A percentile compares a stretch with the other conserved stretches of the same genome.
These are phyloP conservation scores for Emys orbicularis DNA, from an alignment of 2,797 vertebrate species.

Conservation along the genomic window DNA sequence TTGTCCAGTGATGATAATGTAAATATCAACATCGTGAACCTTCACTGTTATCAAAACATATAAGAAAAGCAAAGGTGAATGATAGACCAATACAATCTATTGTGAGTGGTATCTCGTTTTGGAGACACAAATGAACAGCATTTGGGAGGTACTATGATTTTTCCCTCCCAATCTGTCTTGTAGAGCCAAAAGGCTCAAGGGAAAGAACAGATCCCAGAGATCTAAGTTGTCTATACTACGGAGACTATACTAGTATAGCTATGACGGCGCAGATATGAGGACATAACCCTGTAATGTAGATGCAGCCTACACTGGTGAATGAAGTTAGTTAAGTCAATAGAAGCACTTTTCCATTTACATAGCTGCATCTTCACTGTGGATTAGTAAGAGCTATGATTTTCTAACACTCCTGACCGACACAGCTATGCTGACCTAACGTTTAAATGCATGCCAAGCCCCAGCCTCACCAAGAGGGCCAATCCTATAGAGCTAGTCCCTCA, in stretches of 20 bases:
- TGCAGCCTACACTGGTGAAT: no score
- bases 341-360: no score
- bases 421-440: no score
- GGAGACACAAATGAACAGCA: not conserved
- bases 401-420: no score
- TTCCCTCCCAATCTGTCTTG: not conserved
- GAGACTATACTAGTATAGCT: not conserved
- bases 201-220: not conserved
- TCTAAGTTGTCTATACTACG: not conserved
- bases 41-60: not conserved
- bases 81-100: not conserved
- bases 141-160: not conserved
- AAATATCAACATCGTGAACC: not conserved
- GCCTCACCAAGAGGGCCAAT: not conserved
- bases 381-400: no score
- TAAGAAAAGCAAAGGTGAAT: not conserved
- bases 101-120: not conserved
- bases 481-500: not conserved
- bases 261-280: not conserved
- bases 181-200: not conserved
- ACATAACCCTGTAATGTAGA: not conserved
- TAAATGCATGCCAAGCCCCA: not conserved
- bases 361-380: no score
- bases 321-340: no score
- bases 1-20: not conserved